These are phyloP conservation scores for Thecophora atra DNA, from an alignment of 2,888 invertebrate genomes.

Conservation along the genomic window DNA sequence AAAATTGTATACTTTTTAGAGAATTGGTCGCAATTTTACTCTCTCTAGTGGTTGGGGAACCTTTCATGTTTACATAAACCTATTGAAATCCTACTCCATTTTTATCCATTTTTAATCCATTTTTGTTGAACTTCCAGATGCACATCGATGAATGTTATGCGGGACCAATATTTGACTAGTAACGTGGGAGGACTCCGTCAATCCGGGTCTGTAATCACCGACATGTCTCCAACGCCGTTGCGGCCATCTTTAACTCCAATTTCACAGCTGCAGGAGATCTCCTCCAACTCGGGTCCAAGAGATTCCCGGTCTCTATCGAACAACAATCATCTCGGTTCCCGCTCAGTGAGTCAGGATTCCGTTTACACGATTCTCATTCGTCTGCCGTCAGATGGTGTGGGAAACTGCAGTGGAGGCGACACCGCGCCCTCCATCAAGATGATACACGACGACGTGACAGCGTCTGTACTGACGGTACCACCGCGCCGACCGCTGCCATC, in stretches of 20 bases:
- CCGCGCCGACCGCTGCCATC: slow-evolving; percentile 69
- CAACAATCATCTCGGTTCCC: slow-evolving; percentile 68
- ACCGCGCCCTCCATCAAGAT: slow-evolving; percentile 83
- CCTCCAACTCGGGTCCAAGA: slow-evolving; percentile 60
- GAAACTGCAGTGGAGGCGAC: slow-evolving; percentile 54
- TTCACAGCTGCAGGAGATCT: slow-evolving; percentile 64
- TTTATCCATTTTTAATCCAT: not conserved
- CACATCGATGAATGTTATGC: slow-evolving; percentile 84
- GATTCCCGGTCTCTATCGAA: slow-evolving; percentile 74
- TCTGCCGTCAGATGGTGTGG: slow-evolving; percentile 73
- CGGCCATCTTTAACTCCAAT: slow-evolving; percentile 67
- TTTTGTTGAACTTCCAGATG: slow-evolving; percentile 68
- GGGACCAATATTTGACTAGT: slow-evolving; percentile 72
- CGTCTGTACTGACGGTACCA: slow-evolving; percentile 54
- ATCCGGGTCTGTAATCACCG: slow-evolving; percentile 64
- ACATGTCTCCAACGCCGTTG: slow-evolving; percentile 65
- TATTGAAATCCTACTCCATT: too few species aligned
- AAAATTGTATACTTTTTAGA: too few species aligned
- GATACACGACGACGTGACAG: slow-evolving; percentile 77
- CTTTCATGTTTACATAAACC: too few species aligned
- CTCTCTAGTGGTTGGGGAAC: too few species aligned
- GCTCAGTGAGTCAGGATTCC: slow-evolving; percentile 76
- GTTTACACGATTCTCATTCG: slow-evolving; percentile 94
- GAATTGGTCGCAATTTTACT: too few species aligned
- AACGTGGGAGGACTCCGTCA: slow-evolving; percentile 69